phyloP scores from a whole-genome alignment of 1,140 invertebrate genomes.

The Drosophila sechellia region DNA sequence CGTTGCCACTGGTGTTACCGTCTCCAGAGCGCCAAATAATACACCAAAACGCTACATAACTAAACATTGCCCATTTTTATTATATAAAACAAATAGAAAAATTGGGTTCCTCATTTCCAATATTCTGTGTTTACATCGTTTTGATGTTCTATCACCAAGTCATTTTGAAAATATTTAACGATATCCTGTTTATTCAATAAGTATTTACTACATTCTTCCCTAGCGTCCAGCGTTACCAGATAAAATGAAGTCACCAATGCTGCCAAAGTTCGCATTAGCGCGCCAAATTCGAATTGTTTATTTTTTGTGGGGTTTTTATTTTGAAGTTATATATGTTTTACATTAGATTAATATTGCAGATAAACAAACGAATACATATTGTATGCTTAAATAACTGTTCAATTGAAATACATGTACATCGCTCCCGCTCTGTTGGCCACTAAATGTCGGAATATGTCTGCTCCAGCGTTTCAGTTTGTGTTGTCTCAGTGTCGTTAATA shows the following conservation, averaged over 20 bases:
- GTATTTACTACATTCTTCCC: too few relatives aligned
- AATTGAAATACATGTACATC: slow-evolving; percentile 76
- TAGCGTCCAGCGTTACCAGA: slow-evolving; percentile 2
- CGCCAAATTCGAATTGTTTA: slow-evolving; percentile 14
- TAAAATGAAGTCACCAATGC: not conserved
- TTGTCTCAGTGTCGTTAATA: slow-evolving; percentile 33
- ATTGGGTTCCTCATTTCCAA: too few relatives aligned
- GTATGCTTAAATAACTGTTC: slow-evolving; percentile 80
- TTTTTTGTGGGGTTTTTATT: slow-evolving; percentile 65
- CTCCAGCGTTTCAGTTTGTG: slow-evolving; percentile 22
- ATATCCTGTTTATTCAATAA: too few relatives aligned
- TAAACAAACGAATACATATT: slow-evolving; percentile 82
- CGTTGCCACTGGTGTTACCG: slow-evolving; percentile 10
- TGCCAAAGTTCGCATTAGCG: not conserved
- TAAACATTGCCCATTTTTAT: not conserved
- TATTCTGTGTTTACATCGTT: not conserved
- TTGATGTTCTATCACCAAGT: not conserved
- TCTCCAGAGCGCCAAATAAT: slow-evolving; percentile 13
- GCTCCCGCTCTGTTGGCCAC: slow-evolving; percentile 71
- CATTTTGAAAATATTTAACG: not conserved
- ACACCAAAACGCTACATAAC: not conserved
- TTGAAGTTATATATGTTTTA: slow-evolving; percentile 78
- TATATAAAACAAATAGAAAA: too few relatives aligned
- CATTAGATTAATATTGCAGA: slow-evolving; percentile 83
- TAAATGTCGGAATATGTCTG: slow-evolving; percentile 74